Percentiles rank a stretch among this genome's conserved stretches.
Conservation (phyloP, 2,888 invertebrate genomes). For the Nomada flava region DNA sequence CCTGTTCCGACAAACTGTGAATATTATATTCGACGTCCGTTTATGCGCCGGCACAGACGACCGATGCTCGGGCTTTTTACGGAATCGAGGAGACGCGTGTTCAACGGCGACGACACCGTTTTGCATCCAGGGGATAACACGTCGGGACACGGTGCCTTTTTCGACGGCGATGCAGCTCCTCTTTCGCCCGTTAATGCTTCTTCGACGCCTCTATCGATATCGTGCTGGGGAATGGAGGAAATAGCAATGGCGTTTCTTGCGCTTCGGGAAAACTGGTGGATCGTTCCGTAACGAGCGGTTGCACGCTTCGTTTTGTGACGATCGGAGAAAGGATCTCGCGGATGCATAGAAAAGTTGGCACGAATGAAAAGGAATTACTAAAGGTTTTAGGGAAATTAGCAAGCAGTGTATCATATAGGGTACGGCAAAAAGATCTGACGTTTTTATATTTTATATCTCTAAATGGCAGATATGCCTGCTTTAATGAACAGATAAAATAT, state of each 20-base stretch:
- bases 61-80: conserved; percentile 49
- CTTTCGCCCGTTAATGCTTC: conserved; percentile 1
- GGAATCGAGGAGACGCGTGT: conserved; percentile 44
- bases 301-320: neutral
- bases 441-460: too few species aligned
- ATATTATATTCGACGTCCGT: conserved; percentile 74
- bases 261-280: neutral
- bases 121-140: conserved; percentile 23
- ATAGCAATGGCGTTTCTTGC: neutral
- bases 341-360: too few species aligned
- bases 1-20: conserved; percentile 80
- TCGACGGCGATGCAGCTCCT: neutral
- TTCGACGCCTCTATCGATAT: neutral
- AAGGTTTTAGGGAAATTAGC: too few species aligned
- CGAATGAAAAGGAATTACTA: too few species aligned
- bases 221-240: neutral
- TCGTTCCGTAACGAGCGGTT: neutral
- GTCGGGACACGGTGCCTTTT: neutral
- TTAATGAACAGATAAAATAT: too few species aligned
- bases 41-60: conserved; percentile 28
- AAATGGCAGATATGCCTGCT: too few species aligned
- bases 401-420: too few species aligned
- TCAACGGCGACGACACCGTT: conserved; percentile 28
- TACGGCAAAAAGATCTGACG: too few species aligned
- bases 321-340: neutral